Evolutionary conservation across 2,113 vertebrate genomes (phyloP), one percentile per base, ranked within the genome.

Genomic region (Lipotes vexillifer): DNA sequence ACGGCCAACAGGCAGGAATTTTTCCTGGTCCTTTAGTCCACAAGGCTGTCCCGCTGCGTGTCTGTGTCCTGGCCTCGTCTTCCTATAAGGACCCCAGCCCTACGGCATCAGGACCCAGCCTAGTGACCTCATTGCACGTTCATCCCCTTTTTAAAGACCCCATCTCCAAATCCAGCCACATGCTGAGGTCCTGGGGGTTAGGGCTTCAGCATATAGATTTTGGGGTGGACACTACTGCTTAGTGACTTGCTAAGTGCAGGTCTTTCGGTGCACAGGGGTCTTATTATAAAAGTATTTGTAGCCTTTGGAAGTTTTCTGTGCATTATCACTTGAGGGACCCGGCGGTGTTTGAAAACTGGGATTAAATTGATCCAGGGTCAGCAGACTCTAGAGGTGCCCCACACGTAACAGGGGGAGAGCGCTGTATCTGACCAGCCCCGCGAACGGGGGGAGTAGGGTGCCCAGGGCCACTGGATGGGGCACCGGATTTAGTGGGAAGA

Each of bases 391-490:
- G 36, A 41, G 13, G 11, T 14, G 13, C 7, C 69, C 8, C 1
- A 1, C 33, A n/a, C 36, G 1, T 25, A 18, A 21, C 38, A 8
- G 0, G 0, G 36, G 55, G 1, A 27, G 20, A 36, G 33, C 4
- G 14, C 23, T 36, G 3, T 36, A 4, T 8, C 31, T 1, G 31
- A 11, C 57, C 36, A 63, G 80, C 57, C 57, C 17, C 6, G 80
- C 5, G 9, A 17, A 46, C 15, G 31, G 38, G 57, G 0, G 31
- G 25, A 31, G 41, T 31, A 1, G 23, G 23, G 41, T 0, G 41
- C 25, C 31, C 4, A 3, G 8, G 10, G 23, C 57, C 31, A 36
- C 1, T 2, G 25, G 57, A 4, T 5, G 21, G n/a, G 1, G 21
- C 31, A 5, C 10, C 4, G 1, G 2, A 27, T 13, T 63, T 17